A percentile compares a stretch with the other conserved stretches of the same genome.
Conservation (phyloP, 2,113 vertebrate species). For the Hypocryptadius cinnamomeus region DNA sequence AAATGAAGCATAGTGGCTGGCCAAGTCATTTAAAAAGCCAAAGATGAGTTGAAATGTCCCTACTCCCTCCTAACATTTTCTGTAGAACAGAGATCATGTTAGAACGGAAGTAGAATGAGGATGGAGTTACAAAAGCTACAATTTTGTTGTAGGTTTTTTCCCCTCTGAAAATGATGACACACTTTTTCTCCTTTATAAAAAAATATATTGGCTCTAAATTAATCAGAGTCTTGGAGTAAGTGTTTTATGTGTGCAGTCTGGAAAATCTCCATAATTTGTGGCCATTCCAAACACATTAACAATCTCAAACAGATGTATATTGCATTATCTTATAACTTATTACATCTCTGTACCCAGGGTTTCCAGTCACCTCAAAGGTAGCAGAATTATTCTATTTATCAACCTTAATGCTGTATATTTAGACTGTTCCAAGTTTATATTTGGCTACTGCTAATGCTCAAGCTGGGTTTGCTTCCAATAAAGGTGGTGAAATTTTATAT, state of each 20-base stretch:
- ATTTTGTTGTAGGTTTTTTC: neutral
- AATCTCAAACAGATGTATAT: neutral
- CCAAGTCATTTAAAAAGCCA: neutral
- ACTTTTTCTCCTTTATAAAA: neutral
- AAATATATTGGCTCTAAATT: neutral
- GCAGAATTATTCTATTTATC: neutral
- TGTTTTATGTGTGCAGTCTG: neutral
- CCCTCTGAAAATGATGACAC: neutral
- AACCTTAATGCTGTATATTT: neutral
- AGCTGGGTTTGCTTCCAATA: neutral
- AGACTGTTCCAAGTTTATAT: neutral
- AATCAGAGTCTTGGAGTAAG: neutral
- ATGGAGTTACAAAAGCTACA: neutral
- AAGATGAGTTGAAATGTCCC: neutral
- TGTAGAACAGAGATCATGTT: neutral
- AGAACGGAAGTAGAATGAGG: neutral
- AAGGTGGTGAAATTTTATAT: neutral
- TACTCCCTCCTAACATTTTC: neutral
- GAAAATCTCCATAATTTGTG: neutral
- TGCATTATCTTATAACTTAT: neutral
- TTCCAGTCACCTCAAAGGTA: neutral
- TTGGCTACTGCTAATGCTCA: neutral
- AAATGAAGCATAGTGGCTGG: neutral
- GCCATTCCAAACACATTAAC: neutral
- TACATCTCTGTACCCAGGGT: neutral